A percentile compares a stretch with the other conserved stretches of the same genome.
These are phyloP conservation scores for Nomada fabriciana DNA, from an alignment of 2,888 invertebrate genomes.

Conservation along the genomic window DNA sequence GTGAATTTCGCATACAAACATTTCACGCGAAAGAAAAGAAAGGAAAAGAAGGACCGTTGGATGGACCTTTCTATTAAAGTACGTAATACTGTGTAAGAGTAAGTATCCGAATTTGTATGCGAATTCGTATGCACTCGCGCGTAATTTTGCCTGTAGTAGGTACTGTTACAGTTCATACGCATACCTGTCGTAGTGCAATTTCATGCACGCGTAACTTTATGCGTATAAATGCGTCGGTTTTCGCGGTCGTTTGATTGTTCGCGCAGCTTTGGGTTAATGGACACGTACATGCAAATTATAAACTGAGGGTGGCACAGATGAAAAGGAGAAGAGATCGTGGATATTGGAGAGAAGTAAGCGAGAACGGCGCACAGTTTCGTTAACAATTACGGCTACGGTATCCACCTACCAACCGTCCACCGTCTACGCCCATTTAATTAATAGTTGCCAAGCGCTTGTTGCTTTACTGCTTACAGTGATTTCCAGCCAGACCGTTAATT, in stretches of 20 bases:
- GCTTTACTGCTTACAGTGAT: constrained; percentile 71
- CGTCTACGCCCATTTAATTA: constrained; percentile 77
- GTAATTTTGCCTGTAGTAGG: constrained; percentile 23
- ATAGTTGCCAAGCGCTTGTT: constrained; percentile 74
- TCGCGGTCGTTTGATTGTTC: constrained; percentile 33
- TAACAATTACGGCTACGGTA: constrained; percentile 69
- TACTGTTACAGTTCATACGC: constrained; percentile 20
- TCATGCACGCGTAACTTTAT: constrained; percentile 37
- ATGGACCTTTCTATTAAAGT: not conserved
- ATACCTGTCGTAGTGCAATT: constrained; percentile 34
- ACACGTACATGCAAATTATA: constrained; percentile 32
- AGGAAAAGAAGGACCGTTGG: not conserved
- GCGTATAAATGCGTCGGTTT: constrained; percentile 25
- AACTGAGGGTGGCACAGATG: constrained; percentile 3
- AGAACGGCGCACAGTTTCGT: constrained; percentile 68
- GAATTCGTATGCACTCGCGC: constrained; percentile 2
- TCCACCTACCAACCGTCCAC: constrained; percentile 64
- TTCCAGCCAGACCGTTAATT: constrained; percentile 65
- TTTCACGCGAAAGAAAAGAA: not conserved
- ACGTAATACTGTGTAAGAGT: not conserved
- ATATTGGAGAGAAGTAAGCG: constrained; percentile 25
- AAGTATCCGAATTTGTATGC: not conserved
- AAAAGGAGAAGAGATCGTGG: not conserved
- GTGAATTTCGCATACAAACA: not conserved
- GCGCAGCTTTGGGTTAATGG: not conserved